A percentile compares a stretch with the other conserved stretches of the same genome.
Conservation (phyloP, 2,888 invertebrate genomes). For the Strigamia transsilvanica region DNA sequence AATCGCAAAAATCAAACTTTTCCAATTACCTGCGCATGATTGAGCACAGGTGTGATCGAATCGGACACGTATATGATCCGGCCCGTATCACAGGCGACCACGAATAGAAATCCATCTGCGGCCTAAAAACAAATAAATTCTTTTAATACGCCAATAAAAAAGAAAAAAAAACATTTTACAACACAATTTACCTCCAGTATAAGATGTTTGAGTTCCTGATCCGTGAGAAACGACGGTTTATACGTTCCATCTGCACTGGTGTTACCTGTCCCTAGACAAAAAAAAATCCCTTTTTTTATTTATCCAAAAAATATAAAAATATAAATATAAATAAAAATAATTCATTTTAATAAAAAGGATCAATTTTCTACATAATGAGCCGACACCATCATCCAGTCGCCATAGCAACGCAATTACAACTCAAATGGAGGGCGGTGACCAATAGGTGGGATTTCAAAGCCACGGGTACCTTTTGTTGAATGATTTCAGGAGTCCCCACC, state of each 20-base stretch:
- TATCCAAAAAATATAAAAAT: neutral
- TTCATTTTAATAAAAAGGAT: neutral
- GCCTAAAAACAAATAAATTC: constrained; percentile 68
- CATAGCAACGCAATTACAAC: constrained; percentile 8
- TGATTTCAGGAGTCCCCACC: neutral
- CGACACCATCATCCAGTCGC: constrained; percentile 34
- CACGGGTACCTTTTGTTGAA: neutral
- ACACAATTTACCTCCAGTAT: constrained; percentile 77
- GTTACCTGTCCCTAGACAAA: constrained; percentile 84
- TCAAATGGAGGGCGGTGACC: constrained; percentile 7
- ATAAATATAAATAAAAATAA: neutral
- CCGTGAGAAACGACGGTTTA: constrained; percentile 98
- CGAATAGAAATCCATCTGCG: constrained; percentile 97
- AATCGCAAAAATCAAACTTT: neutral
- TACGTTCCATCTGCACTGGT: constrained; percentile 96
- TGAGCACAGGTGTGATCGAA: constrained; percentile 96
- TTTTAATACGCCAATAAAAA: constrained; percentile 35
- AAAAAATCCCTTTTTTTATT: constrained; percentile 50
- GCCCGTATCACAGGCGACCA: constrained; percentile 96
- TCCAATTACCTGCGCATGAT: constrained; percentile 81
- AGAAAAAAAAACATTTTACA: constrained; percentile 43
- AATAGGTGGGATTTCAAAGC: constrained; percentile 6
- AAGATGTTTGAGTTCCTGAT: constrained; percentile 98
- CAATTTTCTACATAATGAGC: constrained; percentile 19
- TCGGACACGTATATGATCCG: constrained; percentile 98